These are phyloP conservation scores for Bombus superbus DNA, from an alignment of 1,140 invertebrate genomes.

Conservation along the genomic window DNA sequence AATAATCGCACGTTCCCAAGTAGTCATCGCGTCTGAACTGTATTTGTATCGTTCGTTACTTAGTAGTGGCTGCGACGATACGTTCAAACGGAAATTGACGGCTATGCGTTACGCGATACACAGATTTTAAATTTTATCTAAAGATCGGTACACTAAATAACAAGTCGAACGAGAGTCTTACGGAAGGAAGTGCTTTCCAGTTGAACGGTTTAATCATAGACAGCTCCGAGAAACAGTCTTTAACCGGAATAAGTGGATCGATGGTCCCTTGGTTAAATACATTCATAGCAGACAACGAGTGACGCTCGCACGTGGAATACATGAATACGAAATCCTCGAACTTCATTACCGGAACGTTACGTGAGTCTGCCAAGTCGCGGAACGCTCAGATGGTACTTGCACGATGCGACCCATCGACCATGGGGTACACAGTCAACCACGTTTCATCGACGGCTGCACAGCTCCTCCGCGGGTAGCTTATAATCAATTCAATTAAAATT, in stretches of 20 bases:
- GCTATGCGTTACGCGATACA: too few relatives aligned
- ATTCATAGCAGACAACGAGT: background rate
- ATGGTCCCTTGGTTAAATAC: conserved; percentile 32
- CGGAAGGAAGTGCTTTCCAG: too few relatives aligned
- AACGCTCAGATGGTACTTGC: background rate
- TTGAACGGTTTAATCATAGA: background rate
- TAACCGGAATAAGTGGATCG: conserved; percentile 31
- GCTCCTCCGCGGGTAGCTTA: conserved; percentile 16
- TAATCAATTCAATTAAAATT: conserved; percentile 66
- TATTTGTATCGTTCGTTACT: too few relatives aligned
- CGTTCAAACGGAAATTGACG: too few relatives aligned
- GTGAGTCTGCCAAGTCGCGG: background rate
- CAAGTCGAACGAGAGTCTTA: too few relatives aligned
- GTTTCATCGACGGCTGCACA: too few relatives aligned
- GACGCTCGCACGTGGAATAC: conserved; percentile 33
- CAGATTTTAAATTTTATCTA: too few relatives aligned
- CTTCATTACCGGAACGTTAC: conserved; percentile 32
- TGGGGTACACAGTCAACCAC: background rate
- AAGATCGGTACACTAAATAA: too few relatives aligned
- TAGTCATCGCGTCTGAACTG: too few relatives aligned
- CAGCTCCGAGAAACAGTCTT: background rate
- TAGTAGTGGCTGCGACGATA: too few relatives aligned
- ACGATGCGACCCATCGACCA: background rate
- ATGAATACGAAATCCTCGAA: conserved; percentile 41
- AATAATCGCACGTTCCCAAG: too few relatives aligned